phyloP scores from a whole-genome alignment of 2,113 vertebrate genomes.

The Acanthisitta chloris region DNA sequence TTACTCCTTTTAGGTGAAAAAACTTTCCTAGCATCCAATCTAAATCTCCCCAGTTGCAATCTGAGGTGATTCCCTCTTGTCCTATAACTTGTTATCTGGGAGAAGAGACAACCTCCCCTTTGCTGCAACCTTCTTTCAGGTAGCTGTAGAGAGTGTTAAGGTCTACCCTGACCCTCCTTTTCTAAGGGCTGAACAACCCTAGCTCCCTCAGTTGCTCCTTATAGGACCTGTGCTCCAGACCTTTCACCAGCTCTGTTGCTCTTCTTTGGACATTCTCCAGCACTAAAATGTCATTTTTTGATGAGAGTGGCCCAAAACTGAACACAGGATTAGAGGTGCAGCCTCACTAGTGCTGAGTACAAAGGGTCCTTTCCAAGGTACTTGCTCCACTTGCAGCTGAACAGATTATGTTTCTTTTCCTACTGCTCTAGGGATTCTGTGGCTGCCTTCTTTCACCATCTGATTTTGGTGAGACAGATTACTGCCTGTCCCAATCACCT shows the following conservation, averaged over 20 bases:
- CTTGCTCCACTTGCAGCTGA: neutral
- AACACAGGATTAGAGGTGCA: neutral
- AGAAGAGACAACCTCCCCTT: neutral
- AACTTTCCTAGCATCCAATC: neutral
- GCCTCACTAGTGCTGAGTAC: neutral
- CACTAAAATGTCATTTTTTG: neutral
- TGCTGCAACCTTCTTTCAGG: neutral
- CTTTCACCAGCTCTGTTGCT: neutral
- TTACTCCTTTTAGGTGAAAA: neutral
- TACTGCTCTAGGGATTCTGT: neutral
- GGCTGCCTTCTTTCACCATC: neutral
- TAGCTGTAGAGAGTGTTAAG: neutral
- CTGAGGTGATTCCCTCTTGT: neutral
- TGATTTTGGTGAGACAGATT: neutral
- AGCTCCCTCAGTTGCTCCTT: neutral
- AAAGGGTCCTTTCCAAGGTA: neutral
- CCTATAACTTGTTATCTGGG: neutral
- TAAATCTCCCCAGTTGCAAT: neutral
- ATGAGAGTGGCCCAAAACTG: neutral
- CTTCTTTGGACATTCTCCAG: neutral
- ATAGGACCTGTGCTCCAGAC: neutral
- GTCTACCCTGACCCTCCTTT: neutral
- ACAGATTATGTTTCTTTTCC: neutral
- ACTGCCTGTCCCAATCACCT: neutral
- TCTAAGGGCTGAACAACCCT: neutral